Evolutionary conservation across 2,888 invertebrate species (phyloP), one percentile per base, ranked within the genome.

Genomic region (Mycalesis mineus): DNA sequence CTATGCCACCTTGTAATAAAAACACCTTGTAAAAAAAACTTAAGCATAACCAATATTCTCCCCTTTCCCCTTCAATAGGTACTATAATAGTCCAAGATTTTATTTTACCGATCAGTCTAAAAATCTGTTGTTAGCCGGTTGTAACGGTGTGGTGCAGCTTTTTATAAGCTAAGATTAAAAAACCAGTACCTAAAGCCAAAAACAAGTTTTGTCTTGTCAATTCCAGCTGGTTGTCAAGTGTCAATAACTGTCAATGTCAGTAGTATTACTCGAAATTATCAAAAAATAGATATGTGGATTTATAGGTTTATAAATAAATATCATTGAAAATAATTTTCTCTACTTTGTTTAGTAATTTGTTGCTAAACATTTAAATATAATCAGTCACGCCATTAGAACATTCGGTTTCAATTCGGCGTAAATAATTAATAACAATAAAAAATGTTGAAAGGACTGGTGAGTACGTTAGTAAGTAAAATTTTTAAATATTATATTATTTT

Each of bases 361-460:
- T 29, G 13, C 9, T 11, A 4, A 47, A 15, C 15, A 14, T 11
- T 14, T n/a, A 33, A 11, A 3, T 11, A 17, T 33, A 22, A 22
- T 22, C 13, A 14, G 7, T 9, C 33, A 47, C 45, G 14, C 11
- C 6, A 31, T 2, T 7, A 9, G 9, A 15, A 15, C 5, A 15
- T 11, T 47, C 0, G 4, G 14, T 47, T 29, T 8, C 2, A 11
- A 14, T 42, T 13, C 33, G 33, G 42, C 7, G 29, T 14, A 44
- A 40, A 22, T 50, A 28, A 15, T 45, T 33, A 17, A 14, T 47
- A 39, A 51, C 60, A 14, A 55, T 52, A 49, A 56, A 73, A 57
- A 52, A 77, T 77, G 75, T 61, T 75, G 36, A 77, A 75, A 65
- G 74, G 70, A 63, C 53, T 77, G 70, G 75, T 75, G 68, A 72